These are phyloP conservation scores for Labrus mixtus DNA, from an alignment of 2,113 vertebrate genomes.

Conservation along the genomic window DNA sequence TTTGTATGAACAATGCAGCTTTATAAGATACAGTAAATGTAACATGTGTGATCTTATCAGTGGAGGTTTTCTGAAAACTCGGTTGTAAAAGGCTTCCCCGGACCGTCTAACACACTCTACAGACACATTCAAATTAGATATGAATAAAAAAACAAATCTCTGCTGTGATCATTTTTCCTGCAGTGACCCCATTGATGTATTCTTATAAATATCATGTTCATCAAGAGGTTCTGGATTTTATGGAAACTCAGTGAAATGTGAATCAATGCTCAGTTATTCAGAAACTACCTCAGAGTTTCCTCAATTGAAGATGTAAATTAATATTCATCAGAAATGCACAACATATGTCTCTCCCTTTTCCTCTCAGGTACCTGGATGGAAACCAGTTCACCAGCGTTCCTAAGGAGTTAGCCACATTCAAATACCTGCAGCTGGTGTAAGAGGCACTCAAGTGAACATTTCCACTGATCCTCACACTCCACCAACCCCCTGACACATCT, in stretches of 20 bases:
- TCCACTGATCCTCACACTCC: neutral
- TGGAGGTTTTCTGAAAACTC: too few relatives aligned
- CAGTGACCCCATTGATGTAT: too few relatives aligned
- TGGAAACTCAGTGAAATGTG: neutral
- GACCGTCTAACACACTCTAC: too few relatives aligned
- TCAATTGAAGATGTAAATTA: neutral
- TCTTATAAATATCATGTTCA: too few relatives aligned
- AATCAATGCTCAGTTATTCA: neutral
- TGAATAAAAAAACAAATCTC: too few relatives aligned
- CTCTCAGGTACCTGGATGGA: constrained; percentile 93
- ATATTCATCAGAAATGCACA: neutral
- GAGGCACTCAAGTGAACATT: constrained; percentile 55
- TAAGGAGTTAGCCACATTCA: constrained; percentile 89
- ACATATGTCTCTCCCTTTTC: neutral
- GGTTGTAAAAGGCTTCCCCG: too few relatives aligned
- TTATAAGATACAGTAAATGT: too few relatives aligned
- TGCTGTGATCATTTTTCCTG: too few relatives aligned
- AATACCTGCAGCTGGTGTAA: constrained; percentile 96
- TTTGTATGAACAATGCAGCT: too few relatives aligned
- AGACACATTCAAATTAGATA: too few relatives aligned
- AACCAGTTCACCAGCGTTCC: constrained; percentile 95
- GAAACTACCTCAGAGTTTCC: neutral
- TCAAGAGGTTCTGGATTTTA: too few relatives aligned
- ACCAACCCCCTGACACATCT: neutral
- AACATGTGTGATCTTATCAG: too few relatives aligned